Evolutionary conservation across 1,140 invertebrate species (phyloP).

Genomic region (Euura lappo): DNA sequence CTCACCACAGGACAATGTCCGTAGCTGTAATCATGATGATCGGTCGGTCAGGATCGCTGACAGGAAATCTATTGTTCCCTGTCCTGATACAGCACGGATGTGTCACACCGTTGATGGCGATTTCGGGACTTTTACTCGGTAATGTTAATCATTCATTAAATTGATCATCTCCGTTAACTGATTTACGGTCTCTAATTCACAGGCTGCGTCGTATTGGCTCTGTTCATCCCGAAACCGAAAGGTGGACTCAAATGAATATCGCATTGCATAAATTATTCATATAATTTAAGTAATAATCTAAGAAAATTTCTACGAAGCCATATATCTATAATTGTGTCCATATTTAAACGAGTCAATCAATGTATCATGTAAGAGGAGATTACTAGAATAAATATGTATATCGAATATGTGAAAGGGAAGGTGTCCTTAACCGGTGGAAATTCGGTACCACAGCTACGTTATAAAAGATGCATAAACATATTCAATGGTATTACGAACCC

Average conservation of each 20-base stretch:
- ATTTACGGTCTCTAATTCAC: conserved; percentile 21
- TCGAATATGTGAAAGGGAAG: no score
- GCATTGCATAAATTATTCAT: background rate
- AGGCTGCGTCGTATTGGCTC: conserved; percentile 41
- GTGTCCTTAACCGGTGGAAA: no score
- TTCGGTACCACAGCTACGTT: no score
- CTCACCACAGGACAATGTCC: conserved; percentile 55
- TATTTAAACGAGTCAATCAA: no score
- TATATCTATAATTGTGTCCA: no score
- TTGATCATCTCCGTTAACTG: conserved; percentile 1
- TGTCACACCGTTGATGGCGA: conserved; percentile 48
- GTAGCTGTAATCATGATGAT: conserved; percentile 58
- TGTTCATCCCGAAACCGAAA: conserved; percentile 37
- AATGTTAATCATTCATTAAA: conserved; percentile 10
- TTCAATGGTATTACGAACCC: no score
- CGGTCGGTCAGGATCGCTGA: conserved; percentile 58
- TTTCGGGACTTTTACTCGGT: conserved; percentile 52
- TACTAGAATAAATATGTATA: no score
- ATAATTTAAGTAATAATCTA: no score
- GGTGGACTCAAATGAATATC: conserved; percentile 32
- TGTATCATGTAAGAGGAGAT: no score
- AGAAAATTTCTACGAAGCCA: no score
- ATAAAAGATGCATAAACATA: no score
- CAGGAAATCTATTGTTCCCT: conserved; percentile 60
- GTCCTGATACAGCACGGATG: conserved; percentile 56